Conservation (phyloP, 2,797 vertebrate genomes). For the Meriones psammophilus region DNA sequence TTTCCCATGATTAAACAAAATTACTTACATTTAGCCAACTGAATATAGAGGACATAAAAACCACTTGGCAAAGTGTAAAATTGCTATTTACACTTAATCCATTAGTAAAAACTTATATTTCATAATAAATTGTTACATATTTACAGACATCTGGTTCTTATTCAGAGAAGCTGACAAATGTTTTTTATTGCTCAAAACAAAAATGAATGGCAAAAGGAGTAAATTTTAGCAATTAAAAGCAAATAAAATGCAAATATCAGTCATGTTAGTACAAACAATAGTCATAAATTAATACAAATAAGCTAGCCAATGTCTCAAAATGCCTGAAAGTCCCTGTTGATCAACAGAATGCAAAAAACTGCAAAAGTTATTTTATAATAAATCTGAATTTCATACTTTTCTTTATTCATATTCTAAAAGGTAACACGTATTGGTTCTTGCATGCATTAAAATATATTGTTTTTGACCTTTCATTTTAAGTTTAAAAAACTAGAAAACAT, state of each 20-base stretch:
- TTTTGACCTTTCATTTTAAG: constrained; percentile 66
- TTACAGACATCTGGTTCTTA: constrained; percentile 67
- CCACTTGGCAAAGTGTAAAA: constrained; percentile 68
- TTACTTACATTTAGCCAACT: constrained; percentile 49
- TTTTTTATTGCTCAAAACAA: constrained; percentile 58
- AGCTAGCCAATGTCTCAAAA: constrained; percentile 30
- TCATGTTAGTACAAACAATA: constrained; percentile 49
- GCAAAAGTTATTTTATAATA: constrained; percentile 55
- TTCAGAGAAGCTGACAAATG: constrained; percentile 43
- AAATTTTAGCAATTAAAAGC: constrained; percentile 49
- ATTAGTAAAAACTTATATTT: constrained; percentile 64
- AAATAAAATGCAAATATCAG: constrained; percentile 69
- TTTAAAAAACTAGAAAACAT: constrained; percentile 17
- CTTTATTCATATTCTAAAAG: constrained; percentile 35
- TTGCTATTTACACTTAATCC: constrained; percentile 51
- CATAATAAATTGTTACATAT: constrained; percentile 50
- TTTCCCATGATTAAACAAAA: constrained; percentile 80
- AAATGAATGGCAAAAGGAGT: constrained; percentile 47
- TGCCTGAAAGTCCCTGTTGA: constrained; percentile 11
- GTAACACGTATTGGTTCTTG: constrained; percentile 44
- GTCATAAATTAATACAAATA: constrained; percentile 66
- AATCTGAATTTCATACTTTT: constrained; percentile 44
- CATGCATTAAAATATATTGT: constrained; percentile 12
- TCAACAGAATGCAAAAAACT: constrained; percentile 53
- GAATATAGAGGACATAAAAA: constrained; percentile 60